These are phyloP conservation scores for Portevinia maculata DNA, from an alignment of 2,888 invertebrate genomes.

Conservation along the genomic window DNA sequence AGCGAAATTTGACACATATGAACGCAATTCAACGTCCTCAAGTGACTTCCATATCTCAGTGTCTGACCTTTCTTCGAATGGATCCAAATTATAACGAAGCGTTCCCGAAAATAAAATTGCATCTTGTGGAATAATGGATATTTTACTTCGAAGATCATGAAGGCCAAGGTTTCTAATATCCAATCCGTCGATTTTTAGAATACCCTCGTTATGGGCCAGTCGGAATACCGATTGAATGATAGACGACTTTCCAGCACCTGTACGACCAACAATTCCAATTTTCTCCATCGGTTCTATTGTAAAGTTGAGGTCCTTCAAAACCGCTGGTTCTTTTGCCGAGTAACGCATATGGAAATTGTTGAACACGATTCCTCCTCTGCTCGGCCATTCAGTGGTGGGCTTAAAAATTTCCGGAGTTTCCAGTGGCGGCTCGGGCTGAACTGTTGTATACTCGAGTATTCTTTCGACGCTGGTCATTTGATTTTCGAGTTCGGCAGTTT, in stretches of 20 bases:
- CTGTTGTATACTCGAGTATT: slow-evolving; percentile 90
- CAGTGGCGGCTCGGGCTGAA: slow-evolving; percentile 86
- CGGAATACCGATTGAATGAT: slow-evolving; percentile 93
- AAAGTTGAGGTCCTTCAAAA: slow-evolving; percentile 89
- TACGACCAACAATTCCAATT: slow-evolving; percentile 93
- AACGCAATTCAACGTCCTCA: slow-evolving; percentile 90
- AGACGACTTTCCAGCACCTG: slow-evolving; percentile 94
- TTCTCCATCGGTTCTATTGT: slow-evolving; percentile 84
- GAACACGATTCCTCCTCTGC: slow-evolving; percentile 87
- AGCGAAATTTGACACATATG: slow-evolving; percentile 86
- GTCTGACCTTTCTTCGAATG: slow-evolving; percentile 89
- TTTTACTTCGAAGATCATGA: slow-evolving; percentile 89
- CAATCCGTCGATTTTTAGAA: slow-evolving; percentile 89
- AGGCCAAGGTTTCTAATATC: slow-evolving; percentile 89
- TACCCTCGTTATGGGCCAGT: slow-evolving; percentile 90
- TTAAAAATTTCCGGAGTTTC: slow-evolving; percentile 82
- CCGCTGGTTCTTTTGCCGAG: slow-evolving; percentile 86
- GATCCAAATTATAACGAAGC: slow-evolving; percentile 92
- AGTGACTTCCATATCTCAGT: slow-evolving; percentile 90
- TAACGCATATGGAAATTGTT: slow-evolving; percentile 88
- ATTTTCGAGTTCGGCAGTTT: slow-evolving; percentile 92
- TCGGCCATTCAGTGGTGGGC: slow-evolving; percentile 87
- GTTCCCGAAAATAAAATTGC: slow-evolving; percentile 93
- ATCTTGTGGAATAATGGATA: slow-evolving; percentile 97
- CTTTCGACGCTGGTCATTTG: slow-evolving; percentile 93